These are phyloP conservation scores for Pseudopodoces humilis DNA, from an alignment of 2,113 vertebrate genomes.

Conservation along the genomic window DNA sequence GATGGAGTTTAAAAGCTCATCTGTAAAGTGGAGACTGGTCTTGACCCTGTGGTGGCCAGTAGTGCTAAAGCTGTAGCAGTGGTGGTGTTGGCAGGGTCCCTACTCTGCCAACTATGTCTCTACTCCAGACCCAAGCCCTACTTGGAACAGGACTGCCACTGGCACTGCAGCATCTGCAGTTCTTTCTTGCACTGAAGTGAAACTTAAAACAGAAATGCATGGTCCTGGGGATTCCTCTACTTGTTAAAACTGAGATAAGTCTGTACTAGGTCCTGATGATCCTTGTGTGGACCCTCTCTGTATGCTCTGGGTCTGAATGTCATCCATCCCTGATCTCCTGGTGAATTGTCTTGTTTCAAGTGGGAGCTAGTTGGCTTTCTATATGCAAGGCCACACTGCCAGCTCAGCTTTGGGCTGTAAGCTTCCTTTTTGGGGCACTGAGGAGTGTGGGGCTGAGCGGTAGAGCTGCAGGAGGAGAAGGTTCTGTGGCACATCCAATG, in stretches of 20 bases:
- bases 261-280: background rate
- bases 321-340: accelerated
- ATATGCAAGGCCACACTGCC: accelerated
- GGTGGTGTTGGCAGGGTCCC: background rate
- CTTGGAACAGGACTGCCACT: background rate
- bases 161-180: background rate
- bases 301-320: background rate
- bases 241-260: background rate
- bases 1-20: background rate
- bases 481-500: accelerated
- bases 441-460: accelerated
- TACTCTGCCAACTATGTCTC: background rate
- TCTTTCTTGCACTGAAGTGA: background rate
- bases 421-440: background rate
- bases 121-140: background rate
- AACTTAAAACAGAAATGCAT: background rate
- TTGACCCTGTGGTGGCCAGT: background rate
- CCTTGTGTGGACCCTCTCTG: background rate
- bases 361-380: background rate
- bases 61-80: background rate
- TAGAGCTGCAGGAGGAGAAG: background rate
- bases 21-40: background rate
- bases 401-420: background rate
- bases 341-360: accelerated
- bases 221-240: background rate